Base-by-base conservation (phyloP, 2,888 invertebrate genomes). In the Ypsolopha scabrella region DNA sequence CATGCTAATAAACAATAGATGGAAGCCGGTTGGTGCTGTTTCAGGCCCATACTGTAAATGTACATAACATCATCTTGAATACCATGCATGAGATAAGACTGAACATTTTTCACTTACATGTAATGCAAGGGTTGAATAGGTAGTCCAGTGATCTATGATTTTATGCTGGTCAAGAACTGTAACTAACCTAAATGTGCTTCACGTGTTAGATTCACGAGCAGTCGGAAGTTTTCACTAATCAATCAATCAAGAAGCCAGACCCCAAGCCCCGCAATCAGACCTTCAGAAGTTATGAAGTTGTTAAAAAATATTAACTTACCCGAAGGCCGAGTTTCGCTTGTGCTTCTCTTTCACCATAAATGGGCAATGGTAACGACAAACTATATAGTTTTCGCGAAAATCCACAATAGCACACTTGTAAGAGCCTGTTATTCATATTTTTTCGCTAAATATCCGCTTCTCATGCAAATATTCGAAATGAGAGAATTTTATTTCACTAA, bases 291-390 rank as follows among this genome's bases (percentile, higher is more conserved):
- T 47, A 33, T 49, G 13, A 33, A 48, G 35, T 46, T 44, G 41
- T 35, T 37, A 41, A 43, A 8, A 37, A n/a, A 35, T 41, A 41
- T 41, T 35, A 52, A 60, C 68, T 62, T 76, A 82, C 85, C 64
- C 63, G 67, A 81, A 57, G 64, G 80, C 65, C 56, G 60, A 63
- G 62, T 72, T 73, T 81, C 24, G 67, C 59, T 51, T 79, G 73
- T 49, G 65, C 58, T n/a, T 54, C 53, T 52, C 55, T 58, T 54
- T 63, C 55, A 51, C 60, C 58, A 52, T 57, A 62, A 47, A 58
- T 58, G 38, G 59, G 50, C 56, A 45, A 48, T 53, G 60, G 57
- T 56, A 64, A 57, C 45, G 66, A 62, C 57, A 65, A 55, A 54
- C 56, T 56, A 53, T 58, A 59, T 53, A 63, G 55, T 56, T 61